Evolutionary conservation across 1,140 invertebrate species (phyloP), one percentile per base, ranked within the genome.

Genomic region (Meloidogyne chitwoodi): DNA sequence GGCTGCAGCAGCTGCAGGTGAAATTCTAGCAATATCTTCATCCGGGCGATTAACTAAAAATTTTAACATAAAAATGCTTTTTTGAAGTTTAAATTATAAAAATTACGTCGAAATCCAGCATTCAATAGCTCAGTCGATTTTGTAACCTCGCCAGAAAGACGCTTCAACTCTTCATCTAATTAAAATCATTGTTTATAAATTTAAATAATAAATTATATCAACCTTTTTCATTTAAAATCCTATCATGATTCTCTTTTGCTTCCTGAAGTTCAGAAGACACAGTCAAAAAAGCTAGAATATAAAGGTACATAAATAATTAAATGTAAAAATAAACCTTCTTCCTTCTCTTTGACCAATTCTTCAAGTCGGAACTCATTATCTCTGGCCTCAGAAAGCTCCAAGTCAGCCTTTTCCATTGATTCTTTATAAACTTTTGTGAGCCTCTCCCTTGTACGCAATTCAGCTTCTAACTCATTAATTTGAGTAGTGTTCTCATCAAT

Each of bases 61-160:
- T 34, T 6, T 48, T 24, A 72, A 26, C 0, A 62, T 24, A 19
- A 19, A 16, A 19, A 16, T 5, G 26, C 8, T n/a, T 5, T 22
- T 31, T 72, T 1, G 77, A 34, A n/a, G n/a, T n/a, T n/a, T n/a
- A n/a, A n/a, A n/a, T n/a, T n/a, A n/a, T n/a, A n/a, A 48, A 63
- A 14, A 38, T 8, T 44, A 77, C 77, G n/a, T 24, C 64, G 61
- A 22, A 62, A 67, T 19, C 79, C 79, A 29, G 70, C 44, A 56
- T 80, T 80, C 12, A 80, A 64, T 11, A 80, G 62, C 26, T 80
- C 79, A 68, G 74, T 81, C 0, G 79, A 67, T 69, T 80, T 80
- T 14, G 34, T 41, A 3, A 80, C 77, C 41, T 80, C 79, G 12
- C 81, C 79, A 16, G 62, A n/a, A 19, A 80, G 22, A n/a, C 68